These are phyloP conservation scores for Urosaurus nigricauda DNA, from an alignment of 2,797 vertebrate species.

Conservation along the genomic window DNA sequence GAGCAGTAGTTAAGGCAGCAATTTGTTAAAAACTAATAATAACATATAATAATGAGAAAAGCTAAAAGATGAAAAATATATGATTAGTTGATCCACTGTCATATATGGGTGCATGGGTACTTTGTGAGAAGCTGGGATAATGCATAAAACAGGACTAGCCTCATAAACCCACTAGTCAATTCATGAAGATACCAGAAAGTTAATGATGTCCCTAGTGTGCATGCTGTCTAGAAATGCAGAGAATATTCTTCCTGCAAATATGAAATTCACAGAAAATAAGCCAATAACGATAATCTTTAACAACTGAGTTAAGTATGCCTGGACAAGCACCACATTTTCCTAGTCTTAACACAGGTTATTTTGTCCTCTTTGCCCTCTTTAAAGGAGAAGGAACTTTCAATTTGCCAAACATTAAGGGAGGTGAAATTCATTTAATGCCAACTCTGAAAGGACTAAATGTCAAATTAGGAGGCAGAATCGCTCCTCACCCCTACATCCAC, in stretches of 20 bases:
- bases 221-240: background rate
- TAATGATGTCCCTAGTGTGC: slow-evolving; percentile 11
- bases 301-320: background rate
- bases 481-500: background rate
- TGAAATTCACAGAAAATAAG: background rate
- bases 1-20: slow-evolving; percentile 14
- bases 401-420: background rate
- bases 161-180: background rate
- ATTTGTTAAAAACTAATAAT: background rate
- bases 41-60: slow-evolving; percentile 8
- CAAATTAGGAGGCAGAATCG: too few relatives aligned
- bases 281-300: background rate
- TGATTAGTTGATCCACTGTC: slow-evolving; percentile 16
- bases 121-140: slow-evolving; percentile 6
- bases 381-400: background rate
- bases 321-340: background rate
- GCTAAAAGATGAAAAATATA: background rate
- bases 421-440: background rate
- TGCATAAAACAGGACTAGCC: background rate
- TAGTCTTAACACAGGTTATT: background rate
- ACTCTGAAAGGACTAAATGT: background rate
- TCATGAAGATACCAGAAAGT: slow-evolving; percentile 13
- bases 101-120: background rate
- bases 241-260: background rate
- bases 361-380: background rate